phyloP scores from a whole-genome alignment of 2,797 vertebrate species.

The Rachycentron canadum region DNA sequence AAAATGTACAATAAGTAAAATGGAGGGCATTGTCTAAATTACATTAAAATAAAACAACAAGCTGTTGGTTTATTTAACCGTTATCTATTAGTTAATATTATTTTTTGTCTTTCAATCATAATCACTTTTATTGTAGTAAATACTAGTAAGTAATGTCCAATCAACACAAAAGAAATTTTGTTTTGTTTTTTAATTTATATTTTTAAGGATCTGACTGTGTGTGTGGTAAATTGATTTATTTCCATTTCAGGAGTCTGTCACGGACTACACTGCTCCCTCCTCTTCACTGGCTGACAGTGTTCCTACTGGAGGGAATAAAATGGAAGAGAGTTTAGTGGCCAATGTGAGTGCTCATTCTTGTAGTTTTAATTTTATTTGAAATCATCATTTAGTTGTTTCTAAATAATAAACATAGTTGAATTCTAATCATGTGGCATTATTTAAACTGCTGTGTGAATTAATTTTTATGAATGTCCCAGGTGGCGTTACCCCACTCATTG shows the following conservation, averaged over 20 bases:
- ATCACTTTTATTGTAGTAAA: too few species aligned
- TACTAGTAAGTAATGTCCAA: too few species aligned
- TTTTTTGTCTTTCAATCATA: too few species aligned
- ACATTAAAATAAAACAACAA: too few species aligned
- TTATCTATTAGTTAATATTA: too few species aligned
- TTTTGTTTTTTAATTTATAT: too few species aligned
- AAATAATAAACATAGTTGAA: background rate
- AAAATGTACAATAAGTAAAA: too few species aligned
- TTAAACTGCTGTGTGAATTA: background rate
- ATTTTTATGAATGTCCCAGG: conserved; percentile 80
- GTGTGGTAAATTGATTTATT: background rate
- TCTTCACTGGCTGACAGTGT: conserved; percentile 94
- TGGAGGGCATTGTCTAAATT: too few species aligned
- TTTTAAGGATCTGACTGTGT: too few species aligned
- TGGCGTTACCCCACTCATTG: conserved; percentile 94
- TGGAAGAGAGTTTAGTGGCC: conserved; percentile 96
- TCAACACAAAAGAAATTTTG: too few species aligned
- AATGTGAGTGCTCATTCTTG: conserved; percentile 87
- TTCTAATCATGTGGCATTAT: background rate
- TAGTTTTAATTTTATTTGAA: background rate
- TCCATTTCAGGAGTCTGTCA: conserved; percentile 92
- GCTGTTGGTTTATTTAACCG: too few species aligned
- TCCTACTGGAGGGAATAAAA: conserved; percentile 91
- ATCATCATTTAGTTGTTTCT: background rate
- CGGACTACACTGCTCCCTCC: conserved; percentile 97